These are phyloP conservation scores for Benthosema pterotum DNA, from an alignment of 2,797 vertebrate species.

Conservation along the genomic window DNA sequence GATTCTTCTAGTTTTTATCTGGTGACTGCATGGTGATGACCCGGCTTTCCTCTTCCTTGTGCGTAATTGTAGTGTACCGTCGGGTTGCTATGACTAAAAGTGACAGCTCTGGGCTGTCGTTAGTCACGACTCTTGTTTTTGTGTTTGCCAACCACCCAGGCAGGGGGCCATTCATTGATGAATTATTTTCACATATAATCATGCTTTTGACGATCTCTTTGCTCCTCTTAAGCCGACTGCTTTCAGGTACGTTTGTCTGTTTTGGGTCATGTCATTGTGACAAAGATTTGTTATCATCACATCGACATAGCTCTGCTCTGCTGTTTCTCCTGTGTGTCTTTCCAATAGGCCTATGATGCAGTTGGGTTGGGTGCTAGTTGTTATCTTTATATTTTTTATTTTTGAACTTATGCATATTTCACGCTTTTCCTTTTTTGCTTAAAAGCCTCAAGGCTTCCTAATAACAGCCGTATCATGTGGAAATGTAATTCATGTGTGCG, in stretches of 20 bases:
- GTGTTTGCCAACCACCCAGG: constrained; percentile 59
- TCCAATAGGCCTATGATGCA: background rate
- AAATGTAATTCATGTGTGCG: no score
- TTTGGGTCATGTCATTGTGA: constrained; percentile 20
- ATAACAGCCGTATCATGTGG: no score
- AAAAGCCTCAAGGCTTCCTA: no score
- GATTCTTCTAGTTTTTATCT: no score
- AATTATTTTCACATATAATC: constrained; percentile 47
- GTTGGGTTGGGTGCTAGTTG: no score
- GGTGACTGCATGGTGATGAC: background rate
- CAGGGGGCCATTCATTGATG: no score
- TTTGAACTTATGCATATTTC: no score
- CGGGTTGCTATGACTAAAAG: constrained; percentile 15
- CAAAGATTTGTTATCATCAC: constrained; percentile 8
- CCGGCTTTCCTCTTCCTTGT: background rate
- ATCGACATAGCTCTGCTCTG: background rate
- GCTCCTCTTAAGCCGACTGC: constrained; percentile 61
- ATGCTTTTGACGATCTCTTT: constrained; percentile 34
- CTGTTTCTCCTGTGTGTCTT: background rate
- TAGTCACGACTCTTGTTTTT: constrained; percentile 34
- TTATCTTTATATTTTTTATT: no score
- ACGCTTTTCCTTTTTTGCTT: no score
- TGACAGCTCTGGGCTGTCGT: constrained; percentile 5
- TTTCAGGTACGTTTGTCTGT: constrained; percentile 10
- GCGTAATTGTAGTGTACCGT: background rate